phyloP scores from a whole-genome alignment of 2,888 invertebrate species.

The Heterodera filipjevi region DNA sequence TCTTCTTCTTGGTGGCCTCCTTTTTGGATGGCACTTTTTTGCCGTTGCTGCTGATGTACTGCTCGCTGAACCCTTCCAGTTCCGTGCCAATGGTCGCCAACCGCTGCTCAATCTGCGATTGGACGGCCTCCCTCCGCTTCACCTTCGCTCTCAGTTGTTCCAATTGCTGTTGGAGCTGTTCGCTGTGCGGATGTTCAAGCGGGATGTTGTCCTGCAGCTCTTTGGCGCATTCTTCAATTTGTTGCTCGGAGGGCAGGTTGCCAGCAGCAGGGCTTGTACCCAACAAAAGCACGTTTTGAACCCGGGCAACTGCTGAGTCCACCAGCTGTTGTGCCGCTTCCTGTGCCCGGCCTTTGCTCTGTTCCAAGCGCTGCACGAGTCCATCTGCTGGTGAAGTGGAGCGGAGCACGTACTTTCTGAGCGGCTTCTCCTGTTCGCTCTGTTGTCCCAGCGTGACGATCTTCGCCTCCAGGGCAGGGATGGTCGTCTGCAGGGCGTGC shows the following conservation, averaged over 20 bases:
- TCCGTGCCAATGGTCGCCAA: conserved; percentile 10
- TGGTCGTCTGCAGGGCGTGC: conserved; percentile 11
- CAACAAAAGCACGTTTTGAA: background rate
- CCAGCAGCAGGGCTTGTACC: background rate
- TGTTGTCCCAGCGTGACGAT: background rate
- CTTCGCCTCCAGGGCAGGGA: conserved; percentile 23
- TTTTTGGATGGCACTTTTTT: background rate
- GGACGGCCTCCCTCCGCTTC: conserved; percentile 8
- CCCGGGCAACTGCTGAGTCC: background rate
- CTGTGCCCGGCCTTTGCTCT: background rate
- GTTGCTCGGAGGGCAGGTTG: background rate
- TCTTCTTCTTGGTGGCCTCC: conserved; percentile 1
- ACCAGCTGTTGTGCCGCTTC: background rate
- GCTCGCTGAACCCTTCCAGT: background rate
- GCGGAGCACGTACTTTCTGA: conserved; percentile 3
- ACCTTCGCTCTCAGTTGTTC: conserved; percentile 12
- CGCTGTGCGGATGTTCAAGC: conserved; percentile 7
- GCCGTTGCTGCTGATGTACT: background rate
- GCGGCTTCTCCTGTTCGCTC: background rate
- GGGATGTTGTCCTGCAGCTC: conserved; percentile 11
- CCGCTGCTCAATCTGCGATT: conserved; percentile 1
- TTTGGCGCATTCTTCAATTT: conserved; percentile 8
- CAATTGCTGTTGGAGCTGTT: conserved; percentile 18
- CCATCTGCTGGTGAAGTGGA: background rate
- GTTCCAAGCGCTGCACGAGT: background rate